Evolutionary conservation across 2,113 vertebrate genomes (phyloP).

Genomic region (Rynchops niger): DNA sequence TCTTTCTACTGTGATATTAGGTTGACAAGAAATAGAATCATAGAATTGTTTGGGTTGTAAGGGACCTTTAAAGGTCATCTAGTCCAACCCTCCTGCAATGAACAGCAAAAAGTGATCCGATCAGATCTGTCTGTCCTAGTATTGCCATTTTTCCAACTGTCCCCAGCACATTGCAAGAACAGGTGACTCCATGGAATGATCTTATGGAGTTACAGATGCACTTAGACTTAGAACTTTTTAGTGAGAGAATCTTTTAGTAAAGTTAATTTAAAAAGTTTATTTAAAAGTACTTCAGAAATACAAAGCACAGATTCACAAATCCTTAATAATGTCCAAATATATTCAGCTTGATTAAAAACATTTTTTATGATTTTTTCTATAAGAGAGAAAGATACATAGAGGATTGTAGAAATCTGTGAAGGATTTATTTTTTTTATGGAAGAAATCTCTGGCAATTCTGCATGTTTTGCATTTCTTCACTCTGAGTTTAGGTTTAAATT

Average conservation of each 20-base stretch:
- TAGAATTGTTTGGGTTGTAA: neutral
- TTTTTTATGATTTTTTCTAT: neutral
- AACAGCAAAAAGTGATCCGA: neutral
- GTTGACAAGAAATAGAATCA: neutral
- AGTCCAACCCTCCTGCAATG: neutral
- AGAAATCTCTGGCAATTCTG: neutral
- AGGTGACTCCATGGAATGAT: neutral
- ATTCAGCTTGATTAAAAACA: neutral
- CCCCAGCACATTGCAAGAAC: neutral
- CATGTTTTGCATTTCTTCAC: neutral
- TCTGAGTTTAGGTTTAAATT: neutral
- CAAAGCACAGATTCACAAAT: neutral
- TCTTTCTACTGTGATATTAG: neutral
- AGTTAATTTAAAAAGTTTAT: neutral
- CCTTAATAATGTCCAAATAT: neutral
- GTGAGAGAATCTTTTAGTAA: neutral
- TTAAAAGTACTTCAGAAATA: neutral
- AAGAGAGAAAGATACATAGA: neutral
- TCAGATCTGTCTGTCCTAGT: neutral
- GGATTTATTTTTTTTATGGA: neutral
- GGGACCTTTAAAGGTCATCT: neutral
- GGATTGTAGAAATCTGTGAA: neutral
- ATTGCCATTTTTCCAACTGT: neutral
- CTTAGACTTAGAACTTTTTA: neutral
- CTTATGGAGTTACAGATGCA: neutral